Evolutionary conservation across 1,140 invertebrate species (phyloP).

Genomic region (Calliphora vicina): DNA sequence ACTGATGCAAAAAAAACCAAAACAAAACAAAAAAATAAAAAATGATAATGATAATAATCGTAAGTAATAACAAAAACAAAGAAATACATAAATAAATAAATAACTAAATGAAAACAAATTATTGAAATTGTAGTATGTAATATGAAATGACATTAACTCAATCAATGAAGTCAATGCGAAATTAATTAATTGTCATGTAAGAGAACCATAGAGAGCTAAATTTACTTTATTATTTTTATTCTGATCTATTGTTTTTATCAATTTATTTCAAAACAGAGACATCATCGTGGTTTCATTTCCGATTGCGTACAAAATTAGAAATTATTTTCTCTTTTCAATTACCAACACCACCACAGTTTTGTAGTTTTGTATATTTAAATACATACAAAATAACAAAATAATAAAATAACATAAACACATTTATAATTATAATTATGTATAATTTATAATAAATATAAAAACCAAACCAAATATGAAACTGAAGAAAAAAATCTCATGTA

Average conservation of each 20-base stretch:
- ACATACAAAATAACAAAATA: not conserved
- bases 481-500: constrained; percentile 24
- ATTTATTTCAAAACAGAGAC: not conserved
- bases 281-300: constrained; percentile 25
- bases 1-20: constrained; percentile 6
- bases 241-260: not conserved
- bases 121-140: constrained; percentile 4
- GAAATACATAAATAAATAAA: not conserved
- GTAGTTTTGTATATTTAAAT: not conserved
- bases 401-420: not conserved
- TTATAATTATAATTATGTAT: not conserved
- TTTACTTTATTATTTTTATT: not conserved
- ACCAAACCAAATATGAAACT: not conserved
- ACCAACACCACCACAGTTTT: too few species aligned
- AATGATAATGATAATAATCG: too few species aligned
- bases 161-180: not conserved
- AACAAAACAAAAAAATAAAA: too few species aligned
- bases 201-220: not conserved
- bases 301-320: constrained; percentile 8
- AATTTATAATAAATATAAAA: not conserved
- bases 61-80: constrained; percentile 1
- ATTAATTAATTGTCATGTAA: not conserved
- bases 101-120: too few species aligned
- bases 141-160: not conserved
- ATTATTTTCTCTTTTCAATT: not conserved